phyloP scores from a whole-genome alignment of 2,888 invertebrate genomes.

The Trissonchulus sp. region DNA sequence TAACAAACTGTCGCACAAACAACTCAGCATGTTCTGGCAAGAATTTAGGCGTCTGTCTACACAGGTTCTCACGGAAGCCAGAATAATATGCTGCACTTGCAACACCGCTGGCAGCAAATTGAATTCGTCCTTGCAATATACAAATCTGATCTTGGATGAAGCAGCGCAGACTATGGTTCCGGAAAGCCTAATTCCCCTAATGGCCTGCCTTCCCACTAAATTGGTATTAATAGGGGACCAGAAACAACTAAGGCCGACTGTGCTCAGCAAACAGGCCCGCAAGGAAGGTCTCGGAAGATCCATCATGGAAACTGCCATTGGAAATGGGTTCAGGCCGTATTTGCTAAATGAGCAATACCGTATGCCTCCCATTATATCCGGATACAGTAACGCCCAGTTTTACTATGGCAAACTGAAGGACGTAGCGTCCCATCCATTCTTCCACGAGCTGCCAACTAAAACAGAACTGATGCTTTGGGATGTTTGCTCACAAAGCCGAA shows the following conservation, averaged over 20 bases:
- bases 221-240: too few species aligned
- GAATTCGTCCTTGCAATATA: too few species aligned
- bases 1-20: not conserved
- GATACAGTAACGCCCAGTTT: not conserved
- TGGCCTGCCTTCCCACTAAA: not conserved
- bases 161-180: not conserved
- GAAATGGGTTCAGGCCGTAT: not conserved
- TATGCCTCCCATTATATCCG: not conserved
- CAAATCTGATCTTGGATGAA: too few species aligned
- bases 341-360: constrained; percentile 10
- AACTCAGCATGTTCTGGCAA: not conserved
- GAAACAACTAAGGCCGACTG: too few species aligned
- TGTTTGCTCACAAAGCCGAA: not conserved
- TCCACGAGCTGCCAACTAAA: not conserved
- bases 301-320: not conserved
- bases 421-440: not conserved
- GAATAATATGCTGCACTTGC: not conserved
- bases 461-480: not conserved
- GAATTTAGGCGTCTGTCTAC: not conserved
- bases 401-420: constrained; percentile 10
- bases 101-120: not conserved
- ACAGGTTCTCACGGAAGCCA: constrained; percentile 1
- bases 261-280: not conserved
- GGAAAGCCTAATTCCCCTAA: not conserved
- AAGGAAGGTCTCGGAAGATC: not conserved